phyloP scores from a whole-genome alignment of 2,888 invertebrate species.

The Leucania comma region DNA sequence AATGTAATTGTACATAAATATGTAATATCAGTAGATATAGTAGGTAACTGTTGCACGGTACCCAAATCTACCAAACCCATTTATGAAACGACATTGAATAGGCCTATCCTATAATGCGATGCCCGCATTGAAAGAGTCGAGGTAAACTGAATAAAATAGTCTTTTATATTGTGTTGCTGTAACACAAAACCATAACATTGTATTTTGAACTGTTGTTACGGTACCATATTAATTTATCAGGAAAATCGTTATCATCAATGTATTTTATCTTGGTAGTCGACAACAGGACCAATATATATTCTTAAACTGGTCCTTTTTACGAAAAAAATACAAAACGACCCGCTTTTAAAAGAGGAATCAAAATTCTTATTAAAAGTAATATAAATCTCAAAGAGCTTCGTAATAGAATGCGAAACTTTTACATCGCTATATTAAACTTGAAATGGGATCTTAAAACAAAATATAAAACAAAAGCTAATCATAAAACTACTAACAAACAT shows the following conservation, averaged over 20 bases:
- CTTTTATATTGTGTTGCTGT: neutral
- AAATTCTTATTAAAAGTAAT: conserved; percentile 13
- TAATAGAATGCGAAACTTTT: conserved; percentile 8
- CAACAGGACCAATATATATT: neutral
- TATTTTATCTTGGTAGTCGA: neutral
- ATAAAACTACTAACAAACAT: conserved; percentile 22
- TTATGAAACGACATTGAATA: conserved; percentile 18
- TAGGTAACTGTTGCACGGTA: neutral
- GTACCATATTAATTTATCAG: neutral
- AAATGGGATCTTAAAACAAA: neutral
- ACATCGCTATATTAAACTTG: neutral
- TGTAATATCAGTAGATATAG: neutral
- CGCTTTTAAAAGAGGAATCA: neutral
- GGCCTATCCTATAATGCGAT: conserved; percentile 16
- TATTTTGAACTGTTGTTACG: neutral
- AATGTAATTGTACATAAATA: neutral
- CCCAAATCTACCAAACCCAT: conserved; percentile 21
- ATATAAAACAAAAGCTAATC: conserved; percentile 7
- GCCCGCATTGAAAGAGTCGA: conserved; percentile 4
- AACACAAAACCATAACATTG: neutral
- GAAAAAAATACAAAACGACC: neutral
- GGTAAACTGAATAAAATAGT: conserved; percentile 3
- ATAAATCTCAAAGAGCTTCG: neutral
- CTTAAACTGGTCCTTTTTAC: neutral
- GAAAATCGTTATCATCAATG: neutral